Evolutionary conservation across 2,888 invertebrate species (phyloP).

Genomic region (Diloba caeruleocephala): DNA sequence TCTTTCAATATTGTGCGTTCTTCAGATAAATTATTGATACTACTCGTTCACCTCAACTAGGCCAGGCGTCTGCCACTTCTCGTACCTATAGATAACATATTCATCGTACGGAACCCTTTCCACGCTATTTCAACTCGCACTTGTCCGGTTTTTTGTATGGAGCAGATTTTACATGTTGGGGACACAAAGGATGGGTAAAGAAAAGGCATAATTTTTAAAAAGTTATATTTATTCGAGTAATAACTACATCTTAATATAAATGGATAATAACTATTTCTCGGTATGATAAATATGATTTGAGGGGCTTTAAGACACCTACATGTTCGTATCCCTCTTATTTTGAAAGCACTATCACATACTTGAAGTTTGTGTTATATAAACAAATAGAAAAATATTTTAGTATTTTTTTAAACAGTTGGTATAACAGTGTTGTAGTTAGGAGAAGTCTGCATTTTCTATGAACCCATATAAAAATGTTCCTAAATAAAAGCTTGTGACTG

Average conservation of each 20-base stretch:
- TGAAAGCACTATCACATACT: slow-evolving; percentile 84
- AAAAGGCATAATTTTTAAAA: slow-evolving; percentile 79
- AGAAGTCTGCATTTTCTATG: slow-evolving; percentile 67
- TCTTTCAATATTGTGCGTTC: no score
- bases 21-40: no score
- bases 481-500: slow-evolving; percentile 46
- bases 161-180: no score
- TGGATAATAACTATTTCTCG: slow-evolving; percentile 87
- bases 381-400: slow-evolving; percentile 82
- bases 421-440: slow-evolving; percentile 67
- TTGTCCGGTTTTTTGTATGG: no score
- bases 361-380: slow-evolving; percentile 73
- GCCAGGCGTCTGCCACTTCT: no score
- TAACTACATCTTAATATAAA: slow-evolving; percentile 89
- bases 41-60: no score
- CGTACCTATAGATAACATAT: no score
- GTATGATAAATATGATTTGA: slow-evolving; percentile 87
- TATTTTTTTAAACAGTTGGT: slow-evolving; percentile 72
- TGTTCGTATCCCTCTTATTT: slow-evolving; percentile 67
- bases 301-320: slow-evolving; percentile 80
- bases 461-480: slow-evolving; percentile 50
- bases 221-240: slow-evolving; percentile 90
- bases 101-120: no score
- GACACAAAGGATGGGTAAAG: slow-evolving; percentile 48
- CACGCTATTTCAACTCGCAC: no score